Conservation (phyloP, 2,113 vertebrate species). For the Paradoxurus hermaphroditus region DNA sequence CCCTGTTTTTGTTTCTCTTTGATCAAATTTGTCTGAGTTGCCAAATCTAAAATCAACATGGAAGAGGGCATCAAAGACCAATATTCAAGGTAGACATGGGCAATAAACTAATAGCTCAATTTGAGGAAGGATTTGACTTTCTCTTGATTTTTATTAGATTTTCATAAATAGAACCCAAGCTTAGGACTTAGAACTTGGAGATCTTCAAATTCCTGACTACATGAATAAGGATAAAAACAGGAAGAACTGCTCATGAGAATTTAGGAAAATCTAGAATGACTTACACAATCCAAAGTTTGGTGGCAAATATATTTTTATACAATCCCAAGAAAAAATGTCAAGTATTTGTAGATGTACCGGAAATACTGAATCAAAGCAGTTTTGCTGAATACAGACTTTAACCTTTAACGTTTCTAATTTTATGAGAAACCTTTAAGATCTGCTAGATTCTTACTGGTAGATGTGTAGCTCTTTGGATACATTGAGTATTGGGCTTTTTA, state of each 20-base stretch:
- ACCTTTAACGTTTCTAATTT: conserved; percentile 45
- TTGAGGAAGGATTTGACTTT: not conserved
- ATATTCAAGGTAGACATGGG: not conserved
- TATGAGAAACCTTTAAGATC: conserved; percentile 43
- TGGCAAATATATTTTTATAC: conserved; percentile 33
- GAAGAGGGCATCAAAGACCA: not conserved
- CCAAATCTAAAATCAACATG: not conserved
- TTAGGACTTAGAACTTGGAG: not conserved
- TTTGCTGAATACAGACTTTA: conserved; percentile 42
- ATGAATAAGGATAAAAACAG: conserved; percentile 28
- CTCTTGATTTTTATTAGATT: not conserved
- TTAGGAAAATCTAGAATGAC: conserved; percentile 34
- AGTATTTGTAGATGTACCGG: conserved; percentile 45
- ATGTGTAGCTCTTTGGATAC: not conserved
- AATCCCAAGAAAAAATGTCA: conserved; percentile 43
- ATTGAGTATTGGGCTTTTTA: not conserved
- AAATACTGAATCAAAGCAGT: conserved; percentile 31
- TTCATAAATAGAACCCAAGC: not conserved
- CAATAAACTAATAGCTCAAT: not conserved
- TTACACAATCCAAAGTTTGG: conserved; percentile 23
- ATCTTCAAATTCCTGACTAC: not conserved
- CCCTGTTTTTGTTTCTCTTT: not conserved
- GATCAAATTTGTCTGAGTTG: not conserved
- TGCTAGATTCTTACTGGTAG: not conserved
- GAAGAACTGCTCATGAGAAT: conserved; percentile 23